Conservation (phyloP, 1,140 invertebrate species). For the Bradynema listronoti region DNA sequence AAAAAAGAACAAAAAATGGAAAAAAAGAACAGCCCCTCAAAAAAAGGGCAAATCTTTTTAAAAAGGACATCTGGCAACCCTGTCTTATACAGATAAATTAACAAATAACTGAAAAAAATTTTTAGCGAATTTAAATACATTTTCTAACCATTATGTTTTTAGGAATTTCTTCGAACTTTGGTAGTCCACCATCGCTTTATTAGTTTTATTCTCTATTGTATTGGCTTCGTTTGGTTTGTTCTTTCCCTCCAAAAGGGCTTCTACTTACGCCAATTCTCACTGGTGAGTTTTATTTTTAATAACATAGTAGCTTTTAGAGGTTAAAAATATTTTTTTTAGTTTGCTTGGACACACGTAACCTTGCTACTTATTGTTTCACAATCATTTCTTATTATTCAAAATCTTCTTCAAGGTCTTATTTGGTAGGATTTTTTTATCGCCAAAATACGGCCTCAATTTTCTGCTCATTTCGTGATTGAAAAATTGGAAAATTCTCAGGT, state of each 20-base stretch:
- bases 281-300: constrained; percentile 64
- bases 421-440: constrained; percentile 67
- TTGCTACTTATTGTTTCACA: constrained; percentile 91
- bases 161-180: constrained; percentile 85
- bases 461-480: not conserved
- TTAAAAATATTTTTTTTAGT: constrained; percentile 60
- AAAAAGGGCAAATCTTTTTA: too few relatives aligned
- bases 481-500: constrained; percentile 67
- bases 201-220: constrained; percentile 88
- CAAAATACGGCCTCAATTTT: too few relatives aligned
- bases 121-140: too few relatives aligned
- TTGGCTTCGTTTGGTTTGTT: constrained; percentile 97
- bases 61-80: too few relatives aligned
- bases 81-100: too few relatives aligned
- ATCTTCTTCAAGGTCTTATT: constrained; percentile 89
- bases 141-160: constrained; percentile 56
- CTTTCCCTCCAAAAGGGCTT: constrained; percentile 90
- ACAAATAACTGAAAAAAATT: too few relatives aligned
- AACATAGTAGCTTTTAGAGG: too few relatives aligned
- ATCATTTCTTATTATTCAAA: constrained; percentile 94
- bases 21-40: too few relatives aligned
- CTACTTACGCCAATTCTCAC: constrained; percentile 93
- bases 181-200: constrained; percentile 95
- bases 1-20: too few relatives aligned
- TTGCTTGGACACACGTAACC: constrained; percentile 98